A percentile compares a stretch with the other conserved stretches of the same genome.
Conservation (phyloP, 1,140 invertebrate genomes). For the Diorhabda elongata region DNA sequence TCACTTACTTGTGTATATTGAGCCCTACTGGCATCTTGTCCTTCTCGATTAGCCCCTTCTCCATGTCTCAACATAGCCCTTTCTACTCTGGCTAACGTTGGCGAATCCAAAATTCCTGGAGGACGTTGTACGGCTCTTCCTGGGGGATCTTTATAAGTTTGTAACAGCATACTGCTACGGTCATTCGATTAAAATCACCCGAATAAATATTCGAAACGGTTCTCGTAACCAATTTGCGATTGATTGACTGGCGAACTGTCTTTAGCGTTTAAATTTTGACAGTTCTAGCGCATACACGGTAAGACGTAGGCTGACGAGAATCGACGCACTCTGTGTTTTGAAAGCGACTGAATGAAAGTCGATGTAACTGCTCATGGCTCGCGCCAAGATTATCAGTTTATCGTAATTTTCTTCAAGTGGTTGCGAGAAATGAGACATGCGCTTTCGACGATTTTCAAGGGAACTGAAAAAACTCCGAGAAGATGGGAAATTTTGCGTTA, state of each 20-base stretch:
- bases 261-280: not conserved
- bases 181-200: not conserved
- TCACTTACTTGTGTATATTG: slow-evolving; percentile 38
- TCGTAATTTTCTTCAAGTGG: not conserved
- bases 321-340: not conserved
- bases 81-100: slow-evolving; percentile 54
- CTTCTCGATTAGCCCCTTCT: slow-evolving; percentile 39
- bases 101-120: slow-evolving; percentile 54
- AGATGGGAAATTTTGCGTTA: too few species aligned
- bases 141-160: slow-evolving; percentile 19
- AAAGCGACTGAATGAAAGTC: slow-evolving; percentile 8
- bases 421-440: not conserved
- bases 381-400: slow-evolving; percentile 2
- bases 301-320: not conserved
- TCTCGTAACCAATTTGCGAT: not conserved
- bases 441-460: too few species aligned
- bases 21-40: slow-evolving; percentile 31
- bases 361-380: not conserved
- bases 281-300: not conserved
- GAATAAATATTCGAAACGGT: not conserved
- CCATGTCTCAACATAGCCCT: slow-evolving; percentile 52
- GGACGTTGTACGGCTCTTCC: slow-evolving; percentile 32
- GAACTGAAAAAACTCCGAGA: too few species aligned
- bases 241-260: not conserved
- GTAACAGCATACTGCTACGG: slow-evolving; percentile 28